Evolutionary conservation across 2,113 vertebrate species (phyloP).

Genomic region (Podarcis cretensis): DNA sequence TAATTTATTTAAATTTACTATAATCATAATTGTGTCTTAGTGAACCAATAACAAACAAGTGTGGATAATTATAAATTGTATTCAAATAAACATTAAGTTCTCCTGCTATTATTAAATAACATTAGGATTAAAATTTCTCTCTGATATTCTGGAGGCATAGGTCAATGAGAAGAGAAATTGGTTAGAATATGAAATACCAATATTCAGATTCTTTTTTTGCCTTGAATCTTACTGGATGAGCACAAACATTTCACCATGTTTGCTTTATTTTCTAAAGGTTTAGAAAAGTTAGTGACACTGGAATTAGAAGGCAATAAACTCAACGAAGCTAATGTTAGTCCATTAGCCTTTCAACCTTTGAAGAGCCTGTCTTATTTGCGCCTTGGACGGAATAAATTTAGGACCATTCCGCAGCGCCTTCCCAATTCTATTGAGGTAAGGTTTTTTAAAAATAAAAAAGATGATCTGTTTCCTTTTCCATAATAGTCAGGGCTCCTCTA

Average conservation of each 20-base stretch:
- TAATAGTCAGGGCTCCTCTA: background rate
- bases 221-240: background rate
- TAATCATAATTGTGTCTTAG: background rate
- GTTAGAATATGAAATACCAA: background rate
- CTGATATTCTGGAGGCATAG: background rate
- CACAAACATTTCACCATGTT: background rate
- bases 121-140: background rate
- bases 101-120: background rate
- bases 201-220: background rate
- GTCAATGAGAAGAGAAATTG: background rate
- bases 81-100: background rate
- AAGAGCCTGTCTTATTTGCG: slow-evolving; percentile 87
- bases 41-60: background rate
- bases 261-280: slow-evolving; percentile 73
- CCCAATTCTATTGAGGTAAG: slow-evolving; percentile 88
- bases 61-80: background rate
- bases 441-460: background rate
- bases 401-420: slow-evolving; percentile 92
- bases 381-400: slow-evolving; percentile 90
- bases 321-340: slow-evolving; percentile 87
- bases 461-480: accelerated
- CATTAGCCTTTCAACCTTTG: slow-evolving; percentile 83
- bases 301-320: slow-evolving; percentile 94
- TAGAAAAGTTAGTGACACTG: slow-evolving; percentile 87
- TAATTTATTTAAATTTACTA: background rate